Conservation (phyloP, 2,888 invertebrate genomes). For the Brachypterus glaber region DNA sequence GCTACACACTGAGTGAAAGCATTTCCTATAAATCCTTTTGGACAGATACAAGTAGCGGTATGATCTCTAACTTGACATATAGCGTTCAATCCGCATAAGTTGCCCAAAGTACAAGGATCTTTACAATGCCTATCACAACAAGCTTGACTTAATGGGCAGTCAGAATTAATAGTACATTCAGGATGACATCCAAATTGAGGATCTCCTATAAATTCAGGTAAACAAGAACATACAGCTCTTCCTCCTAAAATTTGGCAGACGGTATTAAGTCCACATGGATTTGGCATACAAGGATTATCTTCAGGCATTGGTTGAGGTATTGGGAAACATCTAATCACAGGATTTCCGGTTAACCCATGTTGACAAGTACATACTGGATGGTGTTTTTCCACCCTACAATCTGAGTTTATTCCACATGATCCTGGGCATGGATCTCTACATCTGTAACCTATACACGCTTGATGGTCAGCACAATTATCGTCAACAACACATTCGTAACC, state of each 20-base stretch:
- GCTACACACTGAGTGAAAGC: slow-evolving; percentile 64
- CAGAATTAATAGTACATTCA: slow-evolving; percentile 75
- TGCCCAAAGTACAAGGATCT: slow-evolving; percentile 60
- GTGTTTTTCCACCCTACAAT: slow-evolving; percentile 67
- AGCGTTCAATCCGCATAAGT: slow-evolving; percentile 72
- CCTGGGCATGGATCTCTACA: slow-evolving; percentile 78
- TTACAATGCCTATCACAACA: slow-evolving; percentile 67
- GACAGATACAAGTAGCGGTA: slow-evolving; percentile 72
- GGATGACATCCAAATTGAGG: slow-evolving; percentile 67
- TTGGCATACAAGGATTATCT: slow-evolving; percentile 60
- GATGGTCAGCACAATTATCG: slow-evolving; percentile 61
- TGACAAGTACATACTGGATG: slow-evolving; percentile 72
- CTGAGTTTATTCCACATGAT: slow-evolving; percentile 65
- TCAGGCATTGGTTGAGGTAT: slow-evolving; percentile 45
- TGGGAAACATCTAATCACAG: slow-evolving; percentile 61
- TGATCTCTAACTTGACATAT: slow-evolving; percentile 72
- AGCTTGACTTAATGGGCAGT: slow-evolving; percentile 63
- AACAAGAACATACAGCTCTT: slow-evolving; percentile 67
- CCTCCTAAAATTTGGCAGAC: slow-evolving; percentile 62
- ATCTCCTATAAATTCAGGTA: slow-evolving; percentile 67
- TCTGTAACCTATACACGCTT: slow-evolving; percentile 70
- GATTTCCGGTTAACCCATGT: slow-evolving; percentile 65
- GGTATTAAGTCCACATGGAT: slow-evolving; percentile 71
- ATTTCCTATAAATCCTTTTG: slow-evolving; percentile 70
- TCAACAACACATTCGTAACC: slow-evolving; percentile 75